Conservation (phyloP, 2,888 invertebrate genomes). For the Parelbella ahira region DNA sequence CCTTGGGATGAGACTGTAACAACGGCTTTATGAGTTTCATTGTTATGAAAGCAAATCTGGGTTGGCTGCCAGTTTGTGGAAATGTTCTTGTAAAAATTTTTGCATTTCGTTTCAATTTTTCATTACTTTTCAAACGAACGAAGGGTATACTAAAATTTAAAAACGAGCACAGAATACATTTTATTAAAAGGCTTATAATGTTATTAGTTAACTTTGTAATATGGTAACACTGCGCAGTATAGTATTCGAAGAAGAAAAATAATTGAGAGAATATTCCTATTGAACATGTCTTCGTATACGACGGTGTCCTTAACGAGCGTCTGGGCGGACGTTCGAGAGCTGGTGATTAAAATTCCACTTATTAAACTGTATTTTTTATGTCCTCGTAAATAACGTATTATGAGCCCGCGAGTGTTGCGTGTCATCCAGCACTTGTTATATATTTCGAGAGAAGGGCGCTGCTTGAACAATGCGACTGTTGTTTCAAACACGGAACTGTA, state of each 20-base stretch:
- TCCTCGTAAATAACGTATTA: conserved; percentile 61
- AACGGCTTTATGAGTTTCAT: conserved; percentile 22
- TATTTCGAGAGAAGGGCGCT: background rate
- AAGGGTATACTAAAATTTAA: no score
- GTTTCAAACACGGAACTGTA: background rate
- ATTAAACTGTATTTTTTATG: conserved; percentile 62
- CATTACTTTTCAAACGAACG: no score
- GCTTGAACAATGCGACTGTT: background rate
- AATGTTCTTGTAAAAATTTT: conserved; percentile 1
- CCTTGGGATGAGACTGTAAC: conserved; percentile 12
- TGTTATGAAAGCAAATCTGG: conserved; percentile 22
- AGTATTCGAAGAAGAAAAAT: no score
- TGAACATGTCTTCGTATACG: no score
- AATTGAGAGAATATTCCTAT: no score
- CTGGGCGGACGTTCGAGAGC: conserved; percentile 37
- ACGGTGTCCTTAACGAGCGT: conserved; percentile 52
- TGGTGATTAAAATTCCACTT: conserved; percentile 57
- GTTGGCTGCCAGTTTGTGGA: conserved; percentile 11
- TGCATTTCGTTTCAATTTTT: no score
- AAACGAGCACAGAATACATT: no score
- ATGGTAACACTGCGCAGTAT: no score
- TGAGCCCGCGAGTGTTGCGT: conserved; percentile 65
- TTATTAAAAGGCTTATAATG: no score
- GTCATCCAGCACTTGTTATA: conserved; percentile 43
- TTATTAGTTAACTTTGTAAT: no score